phyloP scores from a whole-genome alignment of 2,797 vertebrate species.

The Tarsius wallacei region DNA sequence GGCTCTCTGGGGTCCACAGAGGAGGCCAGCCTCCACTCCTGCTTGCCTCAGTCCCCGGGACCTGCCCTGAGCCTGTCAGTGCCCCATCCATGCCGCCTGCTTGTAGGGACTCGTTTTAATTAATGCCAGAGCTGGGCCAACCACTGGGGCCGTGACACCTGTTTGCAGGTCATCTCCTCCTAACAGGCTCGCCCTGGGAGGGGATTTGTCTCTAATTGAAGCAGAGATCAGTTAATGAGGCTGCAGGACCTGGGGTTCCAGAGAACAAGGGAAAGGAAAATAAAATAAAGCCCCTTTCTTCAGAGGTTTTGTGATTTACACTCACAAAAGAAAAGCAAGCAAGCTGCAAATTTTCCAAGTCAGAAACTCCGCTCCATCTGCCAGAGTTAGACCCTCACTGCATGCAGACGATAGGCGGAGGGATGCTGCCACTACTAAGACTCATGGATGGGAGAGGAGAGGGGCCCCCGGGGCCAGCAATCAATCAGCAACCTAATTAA shows the following conservation, averaged over 20 bases:
- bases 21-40: constrained; percentile 1
- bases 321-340: constrained; percentile 84
- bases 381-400: constrained; percentile 78
- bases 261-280: constrained; percentile 80
- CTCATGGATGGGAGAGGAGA: neutral
- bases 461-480: constrained; percentile 63
- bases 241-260: constrained; percentile 75
- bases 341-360: constrained; percentile 76
- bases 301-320: constrained; percentile 81
- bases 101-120: constrained; percentile 89
- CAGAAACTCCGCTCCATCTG: constrained; percentile 85
- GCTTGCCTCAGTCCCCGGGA: neutral
- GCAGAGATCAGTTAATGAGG: constrained; percentile 90
- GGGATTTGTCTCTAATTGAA: constrained; percentile 94
- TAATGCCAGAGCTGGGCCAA: constrained; percentile 86
- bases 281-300: constrained; percentile 81
- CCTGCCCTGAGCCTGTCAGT: constrained; percentile 62
- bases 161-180: constrained; percentile 94
- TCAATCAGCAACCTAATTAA: constrained; percentile 78
- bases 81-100: constrained; percentile 68
- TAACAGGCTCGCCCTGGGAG: constrained; percentile 94
- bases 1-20: neutral
- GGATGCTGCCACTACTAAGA: neutral
- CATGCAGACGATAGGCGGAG: constrained; percentile 67
- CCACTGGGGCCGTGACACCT: constrained; percentile 90